Percentiles rank a stretch among this genome's conserved stretches.
phyloP scores from a whole-genome alignment of 2,113 vertebrate species.

The Hyla sarda region DNA sequence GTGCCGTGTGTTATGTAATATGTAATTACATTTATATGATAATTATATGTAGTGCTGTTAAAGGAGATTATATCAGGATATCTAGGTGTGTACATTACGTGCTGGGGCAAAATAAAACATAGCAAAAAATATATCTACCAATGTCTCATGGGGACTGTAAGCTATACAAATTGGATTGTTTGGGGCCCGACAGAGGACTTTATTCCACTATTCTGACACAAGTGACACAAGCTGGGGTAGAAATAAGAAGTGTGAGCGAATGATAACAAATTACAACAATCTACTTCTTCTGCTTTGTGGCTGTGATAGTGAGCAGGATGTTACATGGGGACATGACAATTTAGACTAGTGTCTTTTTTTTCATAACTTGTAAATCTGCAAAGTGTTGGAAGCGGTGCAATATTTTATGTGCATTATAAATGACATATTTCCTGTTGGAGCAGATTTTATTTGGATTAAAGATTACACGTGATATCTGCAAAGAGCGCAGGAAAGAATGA shows the following conservation, averaged over 20 bases:
- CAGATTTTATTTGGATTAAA: not conserved
- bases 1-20: not conserved
- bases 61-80: conserved; percentile 1
- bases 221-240: not conserved
- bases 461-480: not conserved
- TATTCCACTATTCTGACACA: not conserved
- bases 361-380: not conserved
- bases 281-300: not conserved
- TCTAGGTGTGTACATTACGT: not conserved
- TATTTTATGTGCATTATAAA: conserved; percentile 2
- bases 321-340: not conserved
- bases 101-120: not conserved
- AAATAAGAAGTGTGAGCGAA: not conserved
- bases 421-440: conserved; percentile 17
- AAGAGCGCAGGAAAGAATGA: not conserved
- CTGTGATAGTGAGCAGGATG: not conserved
- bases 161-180: not conserved
- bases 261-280: not conserved
- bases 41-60: conserved; percentile 34
- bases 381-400: conserved; percentile 5
- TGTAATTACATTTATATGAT: conserved; percentile 38
- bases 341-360: not conserved
- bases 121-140: not conserved
- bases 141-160: not conserved
- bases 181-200: not conserved